Evolutionary conservation across 2,888 invertebrate species (phyloP).

Genomic region (Thymelicus sylvestris): DNA sequence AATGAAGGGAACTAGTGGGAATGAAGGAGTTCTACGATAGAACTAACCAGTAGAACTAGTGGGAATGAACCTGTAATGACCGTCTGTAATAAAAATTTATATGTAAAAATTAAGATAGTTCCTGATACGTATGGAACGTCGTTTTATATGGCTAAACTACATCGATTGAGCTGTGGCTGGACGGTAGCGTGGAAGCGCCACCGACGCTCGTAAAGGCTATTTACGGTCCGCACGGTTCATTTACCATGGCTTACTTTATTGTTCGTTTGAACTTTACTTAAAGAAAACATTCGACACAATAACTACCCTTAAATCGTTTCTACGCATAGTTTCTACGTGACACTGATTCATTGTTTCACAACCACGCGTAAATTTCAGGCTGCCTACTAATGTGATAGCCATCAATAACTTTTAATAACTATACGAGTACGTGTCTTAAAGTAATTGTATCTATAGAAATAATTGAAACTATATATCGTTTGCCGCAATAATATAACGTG

Average conservation of each 20-base stretch:
- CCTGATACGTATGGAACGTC: not conserved
- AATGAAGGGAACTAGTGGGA: no score
- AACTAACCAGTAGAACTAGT: no score
- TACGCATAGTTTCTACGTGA: no score
- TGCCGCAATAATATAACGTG: not conserved
- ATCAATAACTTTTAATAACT: no score
- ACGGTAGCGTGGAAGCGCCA: conserved; percentile 52
- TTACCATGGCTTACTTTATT: conserved; percentile 69
- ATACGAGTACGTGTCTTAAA: no score
- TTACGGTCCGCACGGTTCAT: conserved; percentile 70
- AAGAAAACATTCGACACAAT: conserved; percentile 40
- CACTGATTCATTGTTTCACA: conserved; percentile 1
- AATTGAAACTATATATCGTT: no score
- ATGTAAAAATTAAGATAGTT: not conserved
- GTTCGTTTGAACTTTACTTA: conserved; percentile 65
- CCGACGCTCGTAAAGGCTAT: conserved; percentile 67
- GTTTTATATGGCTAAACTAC: conserved; percentile 18
- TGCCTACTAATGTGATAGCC: no score
- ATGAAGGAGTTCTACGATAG: no score
- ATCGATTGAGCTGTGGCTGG: conserved; percentile 39
- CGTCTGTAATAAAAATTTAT: no score
- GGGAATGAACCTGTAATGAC: no score
- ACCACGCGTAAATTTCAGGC: not conserved
- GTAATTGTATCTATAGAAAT: no score
- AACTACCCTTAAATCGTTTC: not conserved